Evolutionary conservation across 2,113 vertebrate genomes (phyloP).

Genomic region (Aldabrachelys gigantea): DNA sequence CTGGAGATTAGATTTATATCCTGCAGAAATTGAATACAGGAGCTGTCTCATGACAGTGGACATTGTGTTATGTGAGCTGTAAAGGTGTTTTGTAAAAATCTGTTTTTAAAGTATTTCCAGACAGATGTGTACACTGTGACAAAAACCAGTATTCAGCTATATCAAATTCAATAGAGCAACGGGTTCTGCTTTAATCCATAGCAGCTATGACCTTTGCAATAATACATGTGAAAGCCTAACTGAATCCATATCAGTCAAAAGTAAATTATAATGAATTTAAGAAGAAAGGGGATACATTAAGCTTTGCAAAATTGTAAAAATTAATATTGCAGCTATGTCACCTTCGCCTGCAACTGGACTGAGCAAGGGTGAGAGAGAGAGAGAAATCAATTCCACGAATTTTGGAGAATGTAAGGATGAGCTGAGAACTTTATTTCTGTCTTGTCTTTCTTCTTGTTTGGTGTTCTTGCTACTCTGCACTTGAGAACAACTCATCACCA

Average conservation of each 20-base stretch:
- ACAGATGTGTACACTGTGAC: neutral
- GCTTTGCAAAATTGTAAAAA: conserved; percentile 83
- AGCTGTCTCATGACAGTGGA: neutral
- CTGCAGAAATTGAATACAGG: neutral
- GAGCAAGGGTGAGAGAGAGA: conserved; percentile 87
- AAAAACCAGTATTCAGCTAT: neutral
- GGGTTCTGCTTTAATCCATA: conserved; percentile 15
- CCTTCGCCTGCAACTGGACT: conserved; percentile 85
- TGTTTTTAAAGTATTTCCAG: conserved; percentile 5
- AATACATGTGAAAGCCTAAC: conserved; percentile 67
- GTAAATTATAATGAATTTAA: conserved; percentile 66
- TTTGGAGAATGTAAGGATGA: conserved; percentile 87
- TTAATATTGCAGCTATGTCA: conserved; percentile 87
- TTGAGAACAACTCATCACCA: conserved; percentile 39
- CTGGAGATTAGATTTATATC: neutral
- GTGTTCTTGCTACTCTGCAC: conserved; percentile 65
- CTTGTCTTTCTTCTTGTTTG: conserved; percentile 74
- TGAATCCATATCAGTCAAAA: conserved; percentile 50
- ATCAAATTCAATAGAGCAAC: neutral
- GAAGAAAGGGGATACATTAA: conserved; percentile 70
- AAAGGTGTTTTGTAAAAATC: neutral
- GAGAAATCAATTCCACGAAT: conserved; percentile 84
- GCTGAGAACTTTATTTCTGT: conserved; percentile 50
- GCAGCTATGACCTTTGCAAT: conserved; percentile 46
- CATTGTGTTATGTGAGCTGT: neutral